Evolutionary conservation across 2,888 invertebrate species (phyloP), one percentile per base, ranked within the genome.

Genomic region (Elegia similella): DNA sequence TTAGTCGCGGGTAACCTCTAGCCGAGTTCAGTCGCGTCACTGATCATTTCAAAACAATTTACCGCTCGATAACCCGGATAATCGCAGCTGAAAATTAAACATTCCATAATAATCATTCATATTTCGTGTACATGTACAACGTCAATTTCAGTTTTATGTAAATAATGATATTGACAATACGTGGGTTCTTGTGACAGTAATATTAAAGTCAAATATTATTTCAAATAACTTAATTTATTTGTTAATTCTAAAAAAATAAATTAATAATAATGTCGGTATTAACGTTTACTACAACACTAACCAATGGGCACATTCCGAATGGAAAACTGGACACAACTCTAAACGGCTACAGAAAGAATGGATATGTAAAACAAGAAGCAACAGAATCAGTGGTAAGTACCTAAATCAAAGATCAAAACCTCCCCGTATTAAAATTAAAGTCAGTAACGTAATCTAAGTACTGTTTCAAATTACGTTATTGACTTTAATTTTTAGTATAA

Each of bases 291-390:
- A 86, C 87, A 47, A 88, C 85, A 53, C 77, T 87, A 57, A 84
- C 80, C 42, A 86, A 88, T 62, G 86, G 86, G 62, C 86, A 82
- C 69, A 69, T 75, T 47, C 59, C 62, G 61, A 85, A 84, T 64
- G 84, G 84, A 55, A 86, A 84, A 68, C 60, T 84, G 66, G 88
- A 88, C 70, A 80, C 76, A 32, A 75, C 77, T 58, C 64, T 83
- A 53, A 86, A 85, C 59, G 85, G 86, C 55, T 86, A 82, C 72
- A 84, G 84, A 67, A 88, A 85, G 72, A 89, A 88, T 66, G 88
- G 88, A 78, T 85, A 73, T 63, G 68, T 73, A 29, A 87, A 85
- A 71, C 73, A 76, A 57, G 81, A 82, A 69, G 60, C 66, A 52
- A 60, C 68, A 60, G 85, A 84, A 52, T 60, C 66, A 55, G 73